Base-by-base conservation (phyloP, 2,797 vertebrate species). In the Phoeniculus purpureus region DNA sequence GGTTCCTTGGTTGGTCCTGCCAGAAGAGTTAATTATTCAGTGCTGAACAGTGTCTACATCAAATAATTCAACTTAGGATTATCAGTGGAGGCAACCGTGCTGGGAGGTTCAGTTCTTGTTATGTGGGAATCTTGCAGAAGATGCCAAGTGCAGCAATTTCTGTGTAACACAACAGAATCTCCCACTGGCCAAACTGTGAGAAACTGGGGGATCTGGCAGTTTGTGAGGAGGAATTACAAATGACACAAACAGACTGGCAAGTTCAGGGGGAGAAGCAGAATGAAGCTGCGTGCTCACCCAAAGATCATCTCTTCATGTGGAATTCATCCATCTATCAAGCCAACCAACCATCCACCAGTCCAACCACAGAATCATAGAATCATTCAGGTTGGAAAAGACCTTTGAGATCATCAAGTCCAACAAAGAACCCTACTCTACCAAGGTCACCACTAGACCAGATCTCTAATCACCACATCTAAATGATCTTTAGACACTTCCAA, bases 1-100 rank as follows among this genome's bases (percentile, higher is more conserved):
- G 72, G 60, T 70, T 68, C 82, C 60, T 75, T 62, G 32, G 23
- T 77, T 1, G 4, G 55, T n/a, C 55, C 72, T 91, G 90, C 79
- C 85, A 92, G 85, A 68, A 61, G 37, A 37, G 89, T 66, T 25
- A 81, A 87, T 93, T 79, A 81, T 61, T 90, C 81, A 79, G 59
- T 45, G 72, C 72, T 58, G 48, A 92, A 32, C 37, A 20, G 31
- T 27, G 37, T 37, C 71, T 75, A 52, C 55, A 93, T 92, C 86
- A 87, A 89, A 93, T 5, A n/a, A 73, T 43, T 58, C 60, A 34
- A 7, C 0, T 85, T 25, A 65, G 58, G 68, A 90, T 91, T 87
- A 87, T 76, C 77, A 66, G 6, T 4, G 18, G 52, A 82, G 52
- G 56, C 70, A 68, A 58, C 80, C 19, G 60, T 34, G 82, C 59